Base-by-base conservation (phyloP, 2,113 vertebrate genomes). In the Pungitius pungitius region DNA sequence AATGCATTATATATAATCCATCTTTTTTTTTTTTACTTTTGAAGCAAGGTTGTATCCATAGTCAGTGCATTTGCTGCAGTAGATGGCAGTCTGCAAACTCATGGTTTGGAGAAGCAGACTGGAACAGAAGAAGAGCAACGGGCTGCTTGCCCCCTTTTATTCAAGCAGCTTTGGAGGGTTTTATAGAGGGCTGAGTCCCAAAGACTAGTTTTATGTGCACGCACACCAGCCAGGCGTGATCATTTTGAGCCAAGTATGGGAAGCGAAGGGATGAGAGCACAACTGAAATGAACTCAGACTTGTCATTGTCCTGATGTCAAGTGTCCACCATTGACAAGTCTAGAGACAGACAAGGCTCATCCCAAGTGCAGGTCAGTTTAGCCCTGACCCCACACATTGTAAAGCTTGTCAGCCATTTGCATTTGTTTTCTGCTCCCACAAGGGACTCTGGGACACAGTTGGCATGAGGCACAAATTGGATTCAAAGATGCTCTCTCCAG, bases 401-500 rank as follows among this genome's bases (percentile, higher is more conserved):
- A 85, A 75, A 84, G 77, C 79, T 59, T 42, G 73, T 80, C 73
- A 79, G 81, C 71, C 63, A 77, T 88, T 84, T 84, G 89, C 73
- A 72, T 78, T 90, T 75, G 33, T 72, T 77, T 69, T 65, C 78
- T 68, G 42, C 47, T 86, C 78, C 90, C 90, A 85, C 82, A 77
- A 88, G 90, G 86, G 91, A 93, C 85, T 80, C 60, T 72, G 45
- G 82, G 90, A 84, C 89, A 92, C 88, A 94, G 87, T 92, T 93
- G 91, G 93, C 91, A 89, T 89, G 81, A 85, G 88, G 76, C 85
- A 83, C 80, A 91, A 92, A 90, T 90, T 92, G 87, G 91, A 91
- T 91, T 91, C 90, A 94, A 92, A 90, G 90, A 90, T 88, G 82
- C 82, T 92, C 91, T 92, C 90, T 92, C 85, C 79, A 90, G 91